Evolutionary conservation across 2,797 vertebrate species (phyloP), one percentile per base, ranked within the genome.

Genomic region (Sebastes minor): DNA sequence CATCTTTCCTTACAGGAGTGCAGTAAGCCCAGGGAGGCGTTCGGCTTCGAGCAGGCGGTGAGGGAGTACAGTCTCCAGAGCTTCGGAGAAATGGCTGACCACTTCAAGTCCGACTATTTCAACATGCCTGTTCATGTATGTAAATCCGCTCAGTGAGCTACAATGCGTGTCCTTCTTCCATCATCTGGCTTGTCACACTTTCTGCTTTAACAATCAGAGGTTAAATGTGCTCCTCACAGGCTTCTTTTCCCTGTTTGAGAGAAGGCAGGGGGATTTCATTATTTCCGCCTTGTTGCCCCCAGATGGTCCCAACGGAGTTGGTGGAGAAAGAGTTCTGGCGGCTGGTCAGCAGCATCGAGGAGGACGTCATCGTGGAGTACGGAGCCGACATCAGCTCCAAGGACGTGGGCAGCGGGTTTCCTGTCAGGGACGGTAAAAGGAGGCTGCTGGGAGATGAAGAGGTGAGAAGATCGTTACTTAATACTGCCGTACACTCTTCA

Each of bases 301-400:
- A 99, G 99, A 99, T 99, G 99, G 99, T 99, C 76, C 98, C 98
- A 38, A 99, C 99, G 5, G 99, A 99, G 93, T 86, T 99, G 25
- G 98, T 99, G 84, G 99, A 99, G 92, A 99, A 99, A 70, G 99
- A 99, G 89, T 99, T 99, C 91, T 99, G 99, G 99, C 93, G 99
- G 3, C 88, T 99, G 90, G 99, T 99, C 83, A 99, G 99, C 94
- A 98, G 97, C 92, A 99, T 99, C 59, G 99, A 99, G 89, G 99
- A 99, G 94, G 98, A 99, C 8, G 99, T 99, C 35, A 99, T 99
- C 74, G 99, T 99, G 61, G 99, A 99, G 69, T 99, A 99, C 12
- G 98, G 99, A 14, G 99, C 98, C 0, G 99, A 99, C 87, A 99
- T 99, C 89, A 98, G 98, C 83, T 99, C 99, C 73, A 99, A 99